Evolutionary conservation across 2,797 vertebrate genomes (phyloP).

Genomic region (Rhinatrema bivittatum): DNA sequence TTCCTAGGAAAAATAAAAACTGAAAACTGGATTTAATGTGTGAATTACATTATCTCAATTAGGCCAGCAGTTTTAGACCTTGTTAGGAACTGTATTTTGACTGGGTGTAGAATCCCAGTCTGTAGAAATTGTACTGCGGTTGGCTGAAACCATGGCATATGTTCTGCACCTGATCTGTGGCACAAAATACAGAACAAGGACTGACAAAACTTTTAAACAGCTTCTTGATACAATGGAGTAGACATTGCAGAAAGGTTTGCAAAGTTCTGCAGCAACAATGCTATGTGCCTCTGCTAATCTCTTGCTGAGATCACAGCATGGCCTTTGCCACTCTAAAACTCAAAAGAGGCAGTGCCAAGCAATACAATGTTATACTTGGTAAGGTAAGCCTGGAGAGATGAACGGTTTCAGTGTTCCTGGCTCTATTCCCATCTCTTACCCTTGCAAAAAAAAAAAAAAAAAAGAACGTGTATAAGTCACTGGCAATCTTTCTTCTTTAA

Average conservation of each 20-base stretch:
- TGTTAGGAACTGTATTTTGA: no score
- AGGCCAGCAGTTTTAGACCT: no score
- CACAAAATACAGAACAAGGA: slow-evolving; percentile 4
- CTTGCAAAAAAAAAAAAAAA: neutral
- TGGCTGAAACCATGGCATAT: no score
- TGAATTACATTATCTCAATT: no score
- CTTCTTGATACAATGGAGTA: slow-evolving; percentile 1
- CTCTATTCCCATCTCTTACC: no score
- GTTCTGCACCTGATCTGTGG: no score
- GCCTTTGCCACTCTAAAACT: neutral
- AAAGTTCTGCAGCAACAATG: neutral
- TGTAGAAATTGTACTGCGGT: no score
- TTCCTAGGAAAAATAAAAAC: no score
- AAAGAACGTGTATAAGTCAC: neutral
- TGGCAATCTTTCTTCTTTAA: slow-evolving; percentile 2
- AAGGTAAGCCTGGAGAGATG: slow-evolving; percentile 1
- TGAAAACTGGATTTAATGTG: no score
- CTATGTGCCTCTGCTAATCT: neutral
- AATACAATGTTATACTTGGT: slow-evolving; percentile 5
- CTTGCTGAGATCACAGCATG: slow-evolving; percentile 2
- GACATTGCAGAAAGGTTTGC: neutral
- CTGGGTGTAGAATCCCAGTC: no score
- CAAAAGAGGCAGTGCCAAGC: neutral
- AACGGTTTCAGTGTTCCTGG: neutral
- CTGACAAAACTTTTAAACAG: neutral